Percentiles rank a stretch among this genome's conserved stretches.
Conservation (phyloP, 2,797 vertebrate genomes). For the Echeneis naucrates region DNA sequence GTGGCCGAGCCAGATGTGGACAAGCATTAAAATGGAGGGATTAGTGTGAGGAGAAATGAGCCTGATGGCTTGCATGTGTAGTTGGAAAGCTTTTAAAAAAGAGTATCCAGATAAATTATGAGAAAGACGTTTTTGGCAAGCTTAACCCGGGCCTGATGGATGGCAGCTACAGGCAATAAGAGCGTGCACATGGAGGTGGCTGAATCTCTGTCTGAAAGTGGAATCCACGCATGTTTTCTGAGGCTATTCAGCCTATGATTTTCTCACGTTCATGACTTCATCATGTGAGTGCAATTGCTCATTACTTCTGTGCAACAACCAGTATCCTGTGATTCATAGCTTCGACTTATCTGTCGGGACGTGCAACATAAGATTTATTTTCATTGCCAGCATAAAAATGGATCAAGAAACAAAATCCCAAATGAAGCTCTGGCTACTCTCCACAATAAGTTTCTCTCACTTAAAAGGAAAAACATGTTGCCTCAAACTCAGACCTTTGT, state of each 20-base stretch:
- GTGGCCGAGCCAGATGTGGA: slow-evolving; percentile 75
- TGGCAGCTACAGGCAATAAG: neutral
- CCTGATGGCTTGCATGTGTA: slow-evolving; percentile 52
- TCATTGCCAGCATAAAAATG: slow-evolving; percentile 12
- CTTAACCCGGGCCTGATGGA: slow-evolving; percentile 45
- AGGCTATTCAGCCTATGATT: slow-evolving; percentile 5
- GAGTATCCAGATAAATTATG: slow-evolving; percentile 58
- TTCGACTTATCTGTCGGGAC: slow-evolving; percentile 38
- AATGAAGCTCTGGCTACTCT: neutral
- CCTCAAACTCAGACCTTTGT: too few relatives aligned
- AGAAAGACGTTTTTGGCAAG: slow-evolving; percentile 44
- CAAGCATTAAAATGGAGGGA: slow-evolving; percentile 82
- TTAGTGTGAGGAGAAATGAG: slow-evolving; percentile 70
- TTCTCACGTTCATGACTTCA: slow-evolving; percentile 40
- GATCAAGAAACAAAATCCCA: slow-evolving; percentile 22
- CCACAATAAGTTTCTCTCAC: neutral
- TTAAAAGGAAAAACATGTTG: neutral
- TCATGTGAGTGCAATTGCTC: slow-evolving; percentile 47
- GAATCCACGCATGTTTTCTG: neutral
- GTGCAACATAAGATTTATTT: slow-evolving; percentile 41
- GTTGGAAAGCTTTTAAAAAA: slow-evolving; percentile 26
- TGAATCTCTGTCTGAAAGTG: slow-evolving; percentile 6
- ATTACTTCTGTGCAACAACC: slow-evolving; percentile 1
- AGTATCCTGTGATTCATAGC: slow-evolving; percentile 46
- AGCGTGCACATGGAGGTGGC: neutral